phyloP scores from a whole-genome alignment of 2,113 vertebrate genomes.

The Entelurus aequoreus region DNA sequence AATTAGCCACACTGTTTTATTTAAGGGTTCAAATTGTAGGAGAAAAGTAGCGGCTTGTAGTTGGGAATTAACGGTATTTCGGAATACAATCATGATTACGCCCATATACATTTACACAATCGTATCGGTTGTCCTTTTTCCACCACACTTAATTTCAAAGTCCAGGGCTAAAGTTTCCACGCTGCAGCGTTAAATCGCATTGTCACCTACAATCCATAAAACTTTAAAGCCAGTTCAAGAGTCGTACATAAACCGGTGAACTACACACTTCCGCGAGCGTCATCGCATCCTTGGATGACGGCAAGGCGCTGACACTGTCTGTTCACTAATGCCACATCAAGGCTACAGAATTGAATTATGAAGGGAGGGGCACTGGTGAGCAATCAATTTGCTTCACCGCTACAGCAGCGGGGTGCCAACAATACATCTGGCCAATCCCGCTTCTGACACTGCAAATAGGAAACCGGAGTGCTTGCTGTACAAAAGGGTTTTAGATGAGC shows the following conservation, averaged over 20 bases:
- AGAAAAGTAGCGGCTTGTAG: too few species aligned
- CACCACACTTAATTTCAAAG: not conserved
- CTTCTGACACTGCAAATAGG: slow-evolving; percentile 28
- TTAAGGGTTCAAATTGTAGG: too few species aligned
- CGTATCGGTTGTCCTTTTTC: too few species aligned
- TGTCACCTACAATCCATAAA: slow-evolving; percentile 2
- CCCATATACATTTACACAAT: too few species aligned
- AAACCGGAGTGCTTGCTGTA: slow-evolving; percentile 38
- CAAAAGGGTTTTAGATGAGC: slow-evolving; percentile 44
- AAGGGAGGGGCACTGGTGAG: slow-evolving; percentile 11
- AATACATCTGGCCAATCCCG: slow-evolving; percentile 16
- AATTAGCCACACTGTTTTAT: too few species aligned
- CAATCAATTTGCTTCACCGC: slow-evolving; percentile 46
- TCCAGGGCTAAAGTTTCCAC: slow-evolving; percentile 3
- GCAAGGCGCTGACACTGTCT: slow-evolving; percentile 26
- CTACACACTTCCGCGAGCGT: slow-evolving; percentile 13
- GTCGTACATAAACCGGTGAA: slow-evolving; percentile 23
- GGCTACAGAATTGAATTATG: slow-evolving; percentile 44
- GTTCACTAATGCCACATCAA: slow-evolving; percentile 22
- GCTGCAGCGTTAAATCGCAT: slow-evolving; percentile 19
- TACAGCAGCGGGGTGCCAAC: slow-evolving; percentile 20
- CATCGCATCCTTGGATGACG: slow-evolving; percentile 14
- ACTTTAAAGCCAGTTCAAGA: slow-evolving; percentile 17
- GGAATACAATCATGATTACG: too few species aligned
- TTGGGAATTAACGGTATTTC: too few species aligned